Evolutionary conservation across 2,888 invertebrate genomes (phyloP).

Genomic region (Dryococelus australis): DNA sequence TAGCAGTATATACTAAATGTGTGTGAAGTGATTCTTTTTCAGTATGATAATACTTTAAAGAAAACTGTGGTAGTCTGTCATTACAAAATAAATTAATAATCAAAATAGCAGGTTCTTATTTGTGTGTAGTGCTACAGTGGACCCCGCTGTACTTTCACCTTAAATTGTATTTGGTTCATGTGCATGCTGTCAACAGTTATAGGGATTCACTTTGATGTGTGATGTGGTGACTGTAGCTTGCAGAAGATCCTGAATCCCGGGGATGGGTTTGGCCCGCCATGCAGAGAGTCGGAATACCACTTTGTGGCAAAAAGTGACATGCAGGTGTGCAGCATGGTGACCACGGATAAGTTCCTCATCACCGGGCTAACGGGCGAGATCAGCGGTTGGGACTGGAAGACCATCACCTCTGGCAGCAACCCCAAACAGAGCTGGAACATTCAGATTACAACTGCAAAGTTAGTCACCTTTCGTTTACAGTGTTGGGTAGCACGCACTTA

Average conservation of each 20-base stretch:
- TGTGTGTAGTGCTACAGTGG: no score
- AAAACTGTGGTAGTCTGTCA: no score
- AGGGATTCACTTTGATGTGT: no score
- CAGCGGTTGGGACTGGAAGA: slow-evolving; percentile 78
- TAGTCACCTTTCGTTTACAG: background rate
- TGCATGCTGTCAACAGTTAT: no score
- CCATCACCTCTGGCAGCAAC: slow-evolving; percentile 66
- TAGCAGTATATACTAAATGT: no score
- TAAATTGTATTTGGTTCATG: no score
- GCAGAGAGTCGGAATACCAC: slow-evolving; percentile 69
- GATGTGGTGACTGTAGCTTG: slow-evolving; percentile 61
- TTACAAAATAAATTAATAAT: no score
- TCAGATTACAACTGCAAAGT: slow-evolving; percentile 67
- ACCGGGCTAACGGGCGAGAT: slow-evolving; percentile 81
- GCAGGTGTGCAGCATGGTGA: slow-evolving; percentile 73
- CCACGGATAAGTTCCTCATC: slow-evolving; percentile 72
- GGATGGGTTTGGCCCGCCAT: slow-evolving; percentile 64
- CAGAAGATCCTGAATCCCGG: slow-evolving; percentile 68
- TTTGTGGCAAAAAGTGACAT: slow-evolving; percentile 68
- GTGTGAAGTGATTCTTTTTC: no score
- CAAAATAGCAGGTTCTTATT: no score
- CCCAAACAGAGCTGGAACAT: slow-evolving; percentile 70
- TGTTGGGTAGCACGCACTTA: no score
- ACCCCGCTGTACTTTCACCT: no score
- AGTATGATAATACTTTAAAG: no score